Percentiles rank a stretch among this genome's conserved stretches.
These are phyloP conservation scores for Piezodorus guildinii DNA, from an alignment of 1,140 invertebrate genomes.

Conservation along the genomic window DNA sequence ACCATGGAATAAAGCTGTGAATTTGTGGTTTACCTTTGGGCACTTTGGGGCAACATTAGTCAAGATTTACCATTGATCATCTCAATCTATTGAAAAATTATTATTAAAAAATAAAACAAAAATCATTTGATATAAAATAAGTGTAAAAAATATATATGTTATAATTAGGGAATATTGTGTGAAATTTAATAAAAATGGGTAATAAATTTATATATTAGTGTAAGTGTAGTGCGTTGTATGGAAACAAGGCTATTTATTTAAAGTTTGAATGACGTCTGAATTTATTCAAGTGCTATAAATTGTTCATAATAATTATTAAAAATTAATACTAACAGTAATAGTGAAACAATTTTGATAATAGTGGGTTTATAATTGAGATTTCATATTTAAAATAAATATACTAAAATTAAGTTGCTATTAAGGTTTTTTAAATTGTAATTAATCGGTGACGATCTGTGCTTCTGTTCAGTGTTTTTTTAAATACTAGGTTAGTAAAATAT, in stretches of 20 bases:
- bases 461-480: no score
- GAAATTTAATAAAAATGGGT: not conserved
- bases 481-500: no score
- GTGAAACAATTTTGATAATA: no score
- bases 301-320: no score
- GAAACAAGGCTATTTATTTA: no score
- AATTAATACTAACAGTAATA: no score
- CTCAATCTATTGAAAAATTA: slow-evolving; percentile 1
- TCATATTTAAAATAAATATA: no score
- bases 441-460: no score
- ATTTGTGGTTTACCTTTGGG: slow-evolving; percentile 11
- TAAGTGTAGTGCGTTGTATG: not conserved
- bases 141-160: not conserved
- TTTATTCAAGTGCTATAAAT: not conserved
- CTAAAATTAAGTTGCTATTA: no score
- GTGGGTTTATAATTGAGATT: no score
- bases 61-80: slow-evolving; percentile 10
- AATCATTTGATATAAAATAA: not conserved
- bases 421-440: no score
- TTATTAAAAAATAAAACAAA: not conserved
- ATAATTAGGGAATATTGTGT: not conserved
- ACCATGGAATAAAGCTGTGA: slow-evolving; percentile 1
- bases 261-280: no score
- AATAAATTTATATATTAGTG: not conserved
- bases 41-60: slow-evolving; percentile 1